Conservation (phyloP, 2,888 invertebrate genomes). For the Cephus rjabovi region DNA sequence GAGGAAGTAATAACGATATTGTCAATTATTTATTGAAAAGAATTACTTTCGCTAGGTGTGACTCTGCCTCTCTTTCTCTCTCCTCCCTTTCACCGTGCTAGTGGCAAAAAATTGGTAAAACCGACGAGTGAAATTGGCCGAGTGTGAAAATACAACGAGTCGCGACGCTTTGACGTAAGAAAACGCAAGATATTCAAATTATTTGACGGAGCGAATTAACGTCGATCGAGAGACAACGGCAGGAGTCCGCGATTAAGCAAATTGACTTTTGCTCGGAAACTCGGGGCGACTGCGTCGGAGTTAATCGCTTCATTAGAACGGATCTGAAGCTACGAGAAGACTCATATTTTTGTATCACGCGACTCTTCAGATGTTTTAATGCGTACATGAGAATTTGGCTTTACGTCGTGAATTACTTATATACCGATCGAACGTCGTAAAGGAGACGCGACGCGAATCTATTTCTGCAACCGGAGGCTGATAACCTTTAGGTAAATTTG, state of each 20-base stretch:
- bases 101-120: not conserved
- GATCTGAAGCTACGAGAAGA: not conserved
- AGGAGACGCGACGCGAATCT: too few species aligned
- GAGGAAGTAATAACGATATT: too few species aligned
- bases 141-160: not conserved
- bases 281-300: conserved; percentile 1
- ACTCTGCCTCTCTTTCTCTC: not conserved
- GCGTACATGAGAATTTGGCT: too few species aligned
- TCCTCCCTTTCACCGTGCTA: not conserved
- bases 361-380: too few species aligned
- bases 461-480: too few species aligned
- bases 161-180: not conserved
- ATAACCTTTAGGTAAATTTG: too few species aligned
- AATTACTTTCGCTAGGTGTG: too few species aligned
- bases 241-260: conserved; percentile 31
- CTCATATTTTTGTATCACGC: too few species aligned
- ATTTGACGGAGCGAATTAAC: conserved; percentile 34
- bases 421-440: too few species aligned
- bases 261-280: conserved; percentile 26
- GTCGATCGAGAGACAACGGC: conserved; percentile 32
- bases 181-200: conserved; percentile 30
- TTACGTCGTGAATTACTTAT: too few species aligned
- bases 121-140: not conserved
- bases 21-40: too few species aligned
- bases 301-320: conserved; percentile 30